These are phyloP conservation scores for Drosophila pseudoobscura DNA, from an alignment of 1,140 invertebrate species.

Conservation along the genomic window DNA sequence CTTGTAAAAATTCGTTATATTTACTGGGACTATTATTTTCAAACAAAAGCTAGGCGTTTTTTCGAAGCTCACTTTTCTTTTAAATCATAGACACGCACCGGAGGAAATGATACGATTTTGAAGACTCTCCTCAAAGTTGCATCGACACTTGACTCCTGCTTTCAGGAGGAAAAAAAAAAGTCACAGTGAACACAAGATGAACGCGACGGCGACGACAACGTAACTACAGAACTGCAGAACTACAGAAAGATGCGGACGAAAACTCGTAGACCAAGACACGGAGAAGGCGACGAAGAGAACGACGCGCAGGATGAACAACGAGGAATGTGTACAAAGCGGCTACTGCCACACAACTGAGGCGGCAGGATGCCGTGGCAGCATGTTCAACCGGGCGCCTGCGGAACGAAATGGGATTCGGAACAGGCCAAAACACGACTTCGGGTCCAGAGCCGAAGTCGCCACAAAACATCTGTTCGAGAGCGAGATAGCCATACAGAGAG, in stretches of 20 bases:
- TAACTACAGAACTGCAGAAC: conserved; percentile 9
- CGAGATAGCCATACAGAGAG: conserved; percentile 21
- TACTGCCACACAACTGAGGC: conserved; percentile 60
- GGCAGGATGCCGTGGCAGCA: conserved; percentile 39
- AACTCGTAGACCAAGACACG: conserved; percentile 37
- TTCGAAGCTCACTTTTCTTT: conserved; percentile 31
- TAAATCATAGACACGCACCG: conserved; percentile 65
- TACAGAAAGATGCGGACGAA: conserved; percentile 45
- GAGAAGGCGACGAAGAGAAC: conserved; percentile 51
- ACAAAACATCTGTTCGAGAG: neutral
- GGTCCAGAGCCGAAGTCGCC: conserved; percentile 22
- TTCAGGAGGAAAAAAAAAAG: conserved; percentile 38
- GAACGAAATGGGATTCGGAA: conserved; percentile 62
- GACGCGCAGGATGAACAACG: conserved; percentile 68
- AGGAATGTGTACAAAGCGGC: conserved; percentile 74
- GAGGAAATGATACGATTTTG: conserved; percentile 50
- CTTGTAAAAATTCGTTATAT: conserved; percentile 16
- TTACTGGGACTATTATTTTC: conserved; percentile 24
- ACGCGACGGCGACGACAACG: conserved; percentile 37
- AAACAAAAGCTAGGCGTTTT: neutral
- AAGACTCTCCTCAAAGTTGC: conserved; percentile 40
- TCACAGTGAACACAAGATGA: conserved; percentile 46
- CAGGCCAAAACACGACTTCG: conserved; percentile 53
- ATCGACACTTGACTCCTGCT: conserved; percentile 27
- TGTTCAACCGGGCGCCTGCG: conserved; percentile 37